phyloP scores from a whole-genome alignment of 2,797 vertebrate species.

The Neopelma chrysocephalum region DNA sequence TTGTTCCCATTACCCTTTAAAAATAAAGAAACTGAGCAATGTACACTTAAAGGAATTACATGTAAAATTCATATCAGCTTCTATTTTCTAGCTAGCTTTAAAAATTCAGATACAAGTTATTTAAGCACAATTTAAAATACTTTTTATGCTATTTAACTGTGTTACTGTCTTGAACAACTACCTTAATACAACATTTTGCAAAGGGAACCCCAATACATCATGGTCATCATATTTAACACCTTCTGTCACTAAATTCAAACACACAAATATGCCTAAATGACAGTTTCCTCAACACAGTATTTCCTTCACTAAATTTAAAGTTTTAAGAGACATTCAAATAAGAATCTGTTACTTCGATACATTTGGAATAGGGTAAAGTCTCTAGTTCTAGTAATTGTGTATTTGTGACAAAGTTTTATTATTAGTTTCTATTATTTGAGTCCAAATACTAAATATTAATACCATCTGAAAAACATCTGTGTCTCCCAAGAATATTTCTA shows the following conservation, averaged over 20 bases:
- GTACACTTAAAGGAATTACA: background rate
- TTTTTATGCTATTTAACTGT: background rate
- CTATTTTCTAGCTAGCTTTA: background rate
- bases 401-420: background rate
- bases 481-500: background rate
- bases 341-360: background rate
- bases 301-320: background rate
- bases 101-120: background rate
- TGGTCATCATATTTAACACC: background rate
- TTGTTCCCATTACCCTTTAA: slow-evolving; percentile 79
- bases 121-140: background rate
- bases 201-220: background rate
- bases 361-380: background rate
- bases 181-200: background rate
- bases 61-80: background rate
- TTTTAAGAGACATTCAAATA: background rate
- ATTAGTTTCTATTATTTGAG: background rate
- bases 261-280: background rate
- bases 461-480: background rate
- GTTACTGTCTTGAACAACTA: background rate
- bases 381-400: background rate
- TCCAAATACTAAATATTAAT: background rate
- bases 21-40: background rate
- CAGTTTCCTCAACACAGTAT: background rate
- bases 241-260: background rate